Conservation (phyloP, 2,888 invertebrate genomes). For the Torymus aiolomorphi region DNA sequence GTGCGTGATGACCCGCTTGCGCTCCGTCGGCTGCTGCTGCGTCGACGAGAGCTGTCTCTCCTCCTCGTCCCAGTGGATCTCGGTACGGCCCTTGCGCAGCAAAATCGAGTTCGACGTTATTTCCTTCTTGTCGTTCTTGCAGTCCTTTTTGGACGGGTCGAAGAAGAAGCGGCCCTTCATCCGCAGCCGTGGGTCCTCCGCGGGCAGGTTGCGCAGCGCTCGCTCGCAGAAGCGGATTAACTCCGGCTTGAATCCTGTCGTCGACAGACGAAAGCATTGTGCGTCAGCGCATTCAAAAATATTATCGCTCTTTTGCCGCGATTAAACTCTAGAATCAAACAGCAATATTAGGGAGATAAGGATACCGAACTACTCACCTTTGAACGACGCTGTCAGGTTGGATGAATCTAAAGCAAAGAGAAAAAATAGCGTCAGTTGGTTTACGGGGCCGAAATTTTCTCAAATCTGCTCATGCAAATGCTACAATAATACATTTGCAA, state of each 20-base stretch:
- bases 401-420: conserved; percentile 66
- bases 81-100: conserved; percentile 66
- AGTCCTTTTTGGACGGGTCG: conserved; percentile 64
- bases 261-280: conserved; percentile 44
- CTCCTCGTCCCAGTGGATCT: conserved; percentile 69
- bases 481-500: no score
- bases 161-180: conserved; percentile 73
- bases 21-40: conserved; percentile 48
- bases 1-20: conserved; percentile 61
- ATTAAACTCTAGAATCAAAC: background rate
- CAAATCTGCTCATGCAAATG: no score
- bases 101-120: conserved; percentile 70
- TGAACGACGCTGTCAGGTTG: conserved; percentile 68
- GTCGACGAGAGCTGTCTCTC: conserved; percentile 55
- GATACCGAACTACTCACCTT: conserved; percentile 69
- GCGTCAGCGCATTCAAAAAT: no score
- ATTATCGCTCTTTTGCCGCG: no score
- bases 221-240: conserved; percentile 72
- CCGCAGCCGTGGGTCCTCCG: conserved; percentile 72
- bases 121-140: conserved; percentile 57
- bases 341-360: no score
- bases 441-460: no score
- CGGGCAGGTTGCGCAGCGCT: conserved; percentile 70
- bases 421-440: conserved; percentile 35
- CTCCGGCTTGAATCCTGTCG: conserved; percentile 72